Evolutionary conservation across 2,888 invertebrate genomes (phyloP).

Genomic region (Acleris laterana): DNA sequence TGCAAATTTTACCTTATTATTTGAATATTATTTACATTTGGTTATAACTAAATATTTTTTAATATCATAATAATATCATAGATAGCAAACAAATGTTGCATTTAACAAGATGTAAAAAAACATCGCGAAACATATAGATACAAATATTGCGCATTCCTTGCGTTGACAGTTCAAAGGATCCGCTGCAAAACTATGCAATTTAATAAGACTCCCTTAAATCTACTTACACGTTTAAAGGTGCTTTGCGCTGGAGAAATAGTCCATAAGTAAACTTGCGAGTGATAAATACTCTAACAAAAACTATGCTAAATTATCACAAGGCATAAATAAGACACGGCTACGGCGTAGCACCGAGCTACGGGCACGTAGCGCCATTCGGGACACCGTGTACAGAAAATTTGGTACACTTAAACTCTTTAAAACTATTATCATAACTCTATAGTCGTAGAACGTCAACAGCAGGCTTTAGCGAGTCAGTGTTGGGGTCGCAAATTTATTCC

Average conservation of each 20-base stretch:
- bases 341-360: conserved; percentile 50
- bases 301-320: conserved; percentile 66
- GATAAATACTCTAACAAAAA: conserved; percentile 61
- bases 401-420: conserved; percentile 75
- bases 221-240: conserved; percentile 25
- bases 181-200: not conserved
- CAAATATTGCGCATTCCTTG: not conserved
- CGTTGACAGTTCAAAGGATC: not conserved
- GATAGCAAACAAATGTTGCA: no score
- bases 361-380: conserved; percentile 61
- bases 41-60: no score
- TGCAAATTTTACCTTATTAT: no score
- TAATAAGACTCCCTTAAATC: conserved; percentile 5
- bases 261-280: conserved; percentile 40
- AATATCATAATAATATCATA: no score
- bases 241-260: conserved; percentile 29
- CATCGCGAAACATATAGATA: no score
- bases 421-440: conserved; percentile 80
- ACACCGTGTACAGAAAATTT: conserved; percentile 67
- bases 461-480: conserved; percentile 51
- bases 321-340: conserved; percentile 71
- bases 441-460: conserved; percentile 73
- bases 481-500: conserved; percentile 39
- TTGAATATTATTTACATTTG: no score
- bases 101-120: no score